Base-by-base conservation (phyloP, 1,140 invertebrate species). In the Uloborus diversus region DNA sequence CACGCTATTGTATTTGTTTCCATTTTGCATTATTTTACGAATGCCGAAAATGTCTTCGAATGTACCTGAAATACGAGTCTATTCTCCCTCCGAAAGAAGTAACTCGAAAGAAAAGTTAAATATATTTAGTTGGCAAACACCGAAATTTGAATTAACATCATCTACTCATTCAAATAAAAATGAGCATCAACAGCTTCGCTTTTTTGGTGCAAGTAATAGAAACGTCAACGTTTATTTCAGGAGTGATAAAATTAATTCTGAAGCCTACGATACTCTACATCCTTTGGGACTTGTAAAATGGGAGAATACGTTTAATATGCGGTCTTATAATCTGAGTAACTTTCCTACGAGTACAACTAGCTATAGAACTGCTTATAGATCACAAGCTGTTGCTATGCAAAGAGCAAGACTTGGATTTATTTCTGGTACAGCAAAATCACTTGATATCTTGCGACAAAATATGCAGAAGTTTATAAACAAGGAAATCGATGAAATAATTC, bases 391-490 rank as follows among this genome's bases (percentile, higher is more conserved):
- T 35, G 81, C 81, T 33, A 79, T 82, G 61, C 65, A 82, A 25
- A 68, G 78, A 32, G 75, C 75, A 17, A 69, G 66, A 32, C 35
- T 71, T 4, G 81, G 81, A 27, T 82, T 69, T 51, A 65, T 79
- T 47, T 32, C 89, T 5, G 91, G 90, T 85, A 88, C 92, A 23
- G 89, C 91, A 59, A 93, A 93, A 86, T 92, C 92, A 7, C 85
- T 94, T 49, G 92, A 94, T 84, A 88, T 93, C 61, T 83, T 94
- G 25, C 84, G 93, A 69, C 91, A 92, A 85, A 93, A 92, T 83
- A 87, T 94, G 82, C 93, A 94, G 86, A 89, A 89, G 80, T 89
- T 89, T 68, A 92, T 94, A 28, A 94, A 93, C 83, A 91, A 92
- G 84, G 93, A 94, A 85, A 92, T 94, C 80, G 91, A 93, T 86